A percentile compares a stretch with the other conserved stretches of the same genome.
phyloP scores from a whole-genome alignment of 2,797 vertebrate genomes.

The Pseudochaenichthys georgianus region DNA sequence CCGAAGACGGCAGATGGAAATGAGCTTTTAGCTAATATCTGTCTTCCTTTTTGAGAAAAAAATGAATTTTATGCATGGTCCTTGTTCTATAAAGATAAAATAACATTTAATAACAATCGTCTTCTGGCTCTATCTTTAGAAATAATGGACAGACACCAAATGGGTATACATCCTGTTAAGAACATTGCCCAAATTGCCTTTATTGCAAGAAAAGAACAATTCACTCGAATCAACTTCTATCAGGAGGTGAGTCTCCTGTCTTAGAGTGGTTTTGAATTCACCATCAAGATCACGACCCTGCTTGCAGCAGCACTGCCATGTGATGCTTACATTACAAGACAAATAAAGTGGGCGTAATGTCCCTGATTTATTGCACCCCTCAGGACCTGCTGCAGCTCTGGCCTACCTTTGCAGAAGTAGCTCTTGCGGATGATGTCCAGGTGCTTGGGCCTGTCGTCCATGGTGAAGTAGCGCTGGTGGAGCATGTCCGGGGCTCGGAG shows the following conservation, averaged over 20 bases:
- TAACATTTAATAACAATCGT: too few relatives aligned
- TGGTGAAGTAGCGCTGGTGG: conserved; percentile 87
- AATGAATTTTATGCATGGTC: too few relatives aligned
- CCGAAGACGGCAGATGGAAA: too few relatives aligned
- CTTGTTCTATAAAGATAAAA: too few relatives aligned
- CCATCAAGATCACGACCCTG: not conserved
- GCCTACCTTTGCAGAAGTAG: conserved; percentile 92
- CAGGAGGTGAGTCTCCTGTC: not conserved
- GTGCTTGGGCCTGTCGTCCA: conserved; percentile 89
- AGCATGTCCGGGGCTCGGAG: conserved; percentile 72
- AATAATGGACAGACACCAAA: not conserved
- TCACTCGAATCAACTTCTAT: not conserved
- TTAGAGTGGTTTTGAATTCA: conserved; percentile 8
- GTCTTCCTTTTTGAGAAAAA: too few relatives aligned
- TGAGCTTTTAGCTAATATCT: too few relatives aligned
- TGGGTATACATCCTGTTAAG: not conserved
- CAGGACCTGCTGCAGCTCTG: not conserved
- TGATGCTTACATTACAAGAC: conserved; percentile 3
- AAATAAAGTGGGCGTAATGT: conserved; percentile 20
- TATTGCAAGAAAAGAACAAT: not conserved
- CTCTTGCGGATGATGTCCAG: conserved; percentile 91
- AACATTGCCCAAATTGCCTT: not conserved
- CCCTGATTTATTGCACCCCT: conserved; percentile 10
- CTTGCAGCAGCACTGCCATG: not conserved
- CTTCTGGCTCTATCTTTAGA: not conserved